Evolutionary conservation across 2,797 vertebrate species (phyloP), one percentile per base, ranked within the genome.

Genomic region (Galaxias olidus): DNA sequence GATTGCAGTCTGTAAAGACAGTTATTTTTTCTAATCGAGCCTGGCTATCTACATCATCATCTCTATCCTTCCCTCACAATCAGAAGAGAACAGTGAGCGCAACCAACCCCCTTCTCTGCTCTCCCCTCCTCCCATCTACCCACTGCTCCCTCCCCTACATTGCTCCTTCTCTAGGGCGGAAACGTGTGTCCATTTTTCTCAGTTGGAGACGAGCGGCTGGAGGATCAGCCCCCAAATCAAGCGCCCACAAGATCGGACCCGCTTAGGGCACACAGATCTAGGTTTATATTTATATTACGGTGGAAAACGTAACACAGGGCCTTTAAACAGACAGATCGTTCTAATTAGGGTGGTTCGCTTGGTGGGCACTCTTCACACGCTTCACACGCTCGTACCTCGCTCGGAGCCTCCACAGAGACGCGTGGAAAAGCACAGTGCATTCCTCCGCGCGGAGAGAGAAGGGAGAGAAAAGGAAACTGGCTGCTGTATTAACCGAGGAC

Each of bases 171-270:
- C 81, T 80, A 82, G 73, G 86, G 91, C 92, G 92, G 92, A 93
- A 94, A 91, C 92, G 86, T 84, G 84, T 84, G 84, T 90, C 88
- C 90, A 88, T 91, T 92, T 87, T 87, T 84, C 70, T 83, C 84
- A 86, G 76, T 81, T 50, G 87, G 90, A 90, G 88, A 82, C 90
- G 88, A 93, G 93, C 89, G 82, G 91, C 93, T 89, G 84, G 75
- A 77, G 83, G 84, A 90, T 88, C 90, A 79, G 81, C 89, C 87
- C 82, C 85, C 59, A 63, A 81, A 61, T 75, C 87, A 83, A 75
- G 86, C 87, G 81, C 73, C 73, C 78, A 2, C 73, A 20, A 53
- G 60, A 69, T 15, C 1, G 54, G 42, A 65, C 53, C 49, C 19
- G 63, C 59, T 42, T 62, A 48, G 45, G 30, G 59, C 20, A n/a